Evolutionary conservation across 2,113 vertebrate genomes (phyloP), one percentile per base, ranked within the genome.

Genomic region (Spheniscus mendiculus): DNA sequence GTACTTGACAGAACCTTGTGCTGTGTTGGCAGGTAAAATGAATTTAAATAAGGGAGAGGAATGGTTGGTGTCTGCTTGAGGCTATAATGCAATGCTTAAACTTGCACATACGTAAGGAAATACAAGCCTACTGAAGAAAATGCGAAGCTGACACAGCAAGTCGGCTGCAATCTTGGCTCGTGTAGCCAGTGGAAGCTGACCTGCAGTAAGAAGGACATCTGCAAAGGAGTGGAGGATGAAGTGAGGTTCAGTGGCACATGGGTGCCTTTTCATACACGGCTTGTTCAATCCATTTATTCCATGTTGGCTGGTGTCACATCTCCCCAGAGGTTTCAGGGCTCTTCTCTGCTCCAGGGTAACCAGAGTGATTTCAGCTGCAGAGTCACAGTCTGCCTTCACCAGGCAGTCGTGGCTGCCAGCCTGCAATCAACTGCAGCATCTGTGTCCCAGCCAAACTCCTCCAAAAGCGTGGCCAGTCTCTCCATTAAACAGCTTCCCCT

Each of bases 21-120:
- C 73, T 82, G 23, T 45, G 44, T 45, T 87, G 77, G 61, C 65
- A 92, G 32, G 56, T 87, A 32, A 71, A 91, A 77, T 77, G 5
- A 86, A 88, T 89, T 83, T 74, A 90, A 92, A 55, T 77, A 36
- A 72, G 83, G n/a, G 61, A 92, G 56, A 93, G 69, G 15, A 21
- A 30, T 30, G 30, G 27, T 4, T 85, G 70, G 12, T 79, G 61
- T 49, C 77, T 84, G 73, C 89, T 78, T 56, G 44, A 78, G 80
- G 56, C 83, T 87, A 71, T 78, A 89, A 92, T 36, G 56, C 47
- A 84, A 45, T 65, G 90, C 80, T 93, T 84, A 59, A 82, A 89
- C 52, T 74, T 91, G 77, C 73, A 71, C 12, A 5, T 71, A 42
- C 5, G 7, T 44, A 58, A 59, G 36, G 66, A 84, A 79, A 72